These are phyloP conservation scores for Anser brachyrhynchus DNA, from an alignment of 2,113 vertebrate species.

Conservation along the genomic window DNA sequence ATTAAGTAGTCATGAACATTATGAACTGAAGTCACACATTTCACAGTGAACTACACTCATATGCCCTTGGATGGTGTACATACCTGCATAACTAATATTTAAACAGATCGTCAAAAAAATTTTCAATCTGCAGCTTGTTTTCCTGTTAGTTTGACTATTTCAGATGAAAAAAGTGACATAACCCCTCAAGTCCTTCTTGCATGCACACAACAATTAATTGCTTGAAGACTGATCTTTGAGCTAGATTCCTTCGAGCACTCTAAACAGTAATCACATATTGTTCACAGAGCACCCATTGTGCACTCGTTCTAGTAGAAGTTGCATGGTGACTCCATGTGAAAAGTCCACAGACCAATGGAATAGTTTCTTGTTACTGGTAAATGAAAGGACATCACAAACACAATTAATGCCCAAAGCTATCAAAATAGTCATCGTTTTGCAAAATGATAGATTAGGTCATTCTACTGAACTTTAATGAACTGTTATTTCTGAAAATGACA, in stretches of 20 bases:
- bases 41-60: background rate
- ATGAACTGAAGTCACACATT: background rate
- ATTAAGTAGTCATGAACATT: background rate
- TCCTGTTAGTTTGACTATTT: background rate
- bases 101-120: background rate
- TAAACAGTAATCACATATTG: background rate
- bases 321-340: background rate
- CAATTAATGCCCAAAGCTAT: background rate
- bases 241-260: background rate
- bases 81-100: background rate
- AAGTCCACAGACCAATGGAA: background rate
- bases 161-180: background rate
- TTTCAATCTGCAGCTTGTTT: background rate
- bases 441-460: background rate
- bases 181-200: background rate
- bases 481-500: background rate
- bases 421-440: background rate
- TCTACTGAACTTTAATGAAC: background rate
- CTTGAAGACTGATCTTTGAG: background rate
- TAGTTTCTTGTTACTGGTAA: background rate
- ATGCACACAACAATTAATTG: background rate
- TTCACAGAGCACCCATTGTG: rapidly evolving
- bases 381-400: background rate
- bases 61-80: background rate
- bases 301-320: background rate